Base-by-base conservation (phyloP, 2,888 invertebrate genomes). In the Trichogramma dendrolimi region DNA sequence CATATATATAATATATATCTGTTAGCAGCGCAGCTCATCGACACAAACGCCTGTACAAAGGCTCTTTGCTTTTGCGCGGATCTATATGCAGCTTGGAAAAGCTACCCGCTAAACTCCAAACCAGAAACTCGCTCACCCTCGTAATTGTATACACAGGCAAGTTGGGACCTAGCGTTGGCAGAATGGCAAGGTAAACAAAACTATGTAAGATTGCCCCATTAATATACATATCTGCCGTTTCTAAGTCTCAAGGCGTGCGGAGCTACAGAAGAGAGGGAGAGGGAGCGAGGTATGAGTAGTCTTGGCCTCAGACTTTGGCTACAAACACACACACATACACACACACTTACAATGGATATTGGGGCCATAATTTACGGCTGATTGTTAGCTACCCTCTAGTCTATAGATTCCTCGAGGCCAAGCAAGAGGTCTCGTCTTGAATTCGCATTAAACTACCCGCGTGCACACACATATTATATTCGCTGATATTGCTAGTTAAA, bases 151-250 rank as follows among this genome's bases (percentile, higher is more conserved):
- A 77, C 77, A 75, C 72, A 74, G 71, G 72, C 66, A 71, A 48
- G 48, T 46, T 48, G 48, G 4, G 53, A 4, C 6, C 49, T 27
- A 7, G 52, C 51, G 39, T 47, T 59, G 50, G 47, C 58, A 65
- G 65, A 78, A 79, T 79, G 76, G 79, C 77, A 79, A 79, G 77
- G 79, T 79, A 79, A 79, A 79, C 79, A 79, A 79, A 79, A 79
- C 79, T 79, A 79, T 79, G 79, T 79, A 79, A 79, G 79, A 79
- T 79, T 79, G 79, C 74, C 78, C 79, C 78, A 79, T 79, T 79
- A 79, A 79, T 79, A 79, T 79, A 79, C 79, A 79, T 79, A 79
- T 79, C 79, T 79, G 76, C 62, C 55, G 48, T 56, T 55, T 54
- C 55, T 27, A 27, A 27, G 27, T 27, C 27, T 27, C 27, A 27